Evolutionary conservation across 2,113 vertebrate species (phyloP).

Genomic region (Leucoraja erinaceus): DNA sequence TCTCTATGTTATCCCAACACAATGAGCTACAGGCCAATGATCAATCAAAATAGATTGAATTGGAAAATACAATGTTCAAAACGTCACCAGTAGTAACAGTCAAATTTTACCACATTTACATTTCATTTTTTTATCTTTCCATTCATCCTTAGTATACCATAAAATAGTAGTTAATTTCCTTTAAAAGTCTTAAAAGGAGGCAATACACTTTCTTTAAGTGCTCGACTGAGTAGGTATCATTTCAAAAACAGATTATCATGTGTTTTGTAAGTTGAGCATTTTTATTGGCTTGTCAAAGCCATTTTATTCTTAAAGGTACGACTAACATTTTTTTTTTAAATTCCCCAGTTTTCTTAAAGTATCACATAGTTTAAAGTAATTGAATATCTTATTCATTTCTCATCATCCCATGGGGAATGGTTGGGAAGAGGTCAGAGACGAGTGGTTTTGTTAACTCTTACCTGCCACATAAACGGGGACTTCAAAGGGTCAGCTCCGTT

Average conservation of each 20-base stretch:
- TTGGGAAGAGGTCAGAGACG: not conserved
- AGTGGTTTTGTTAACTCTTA: slow-evolving; percentile 25
- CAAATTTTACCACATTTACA: not conserved
- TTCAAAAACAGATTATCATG: slow-evolving; percentile 25
- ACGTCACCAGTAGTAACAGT: not conserved
- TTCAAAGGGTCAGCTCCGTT: not conserved
- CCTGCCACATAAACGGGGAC: not conserved
- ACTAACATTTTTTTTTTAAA: not conserved
- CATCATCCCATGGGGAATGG: not conserved
- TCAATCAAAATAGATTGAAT: not conserved
- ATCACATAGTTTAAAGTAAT: slow-evolving; percentile 13
- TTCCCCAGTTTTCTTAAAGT: slow-evolving; percentile 6
- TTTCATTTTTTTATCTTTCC: not conserved
- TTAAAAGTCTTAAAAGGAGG: slow-evolving; percentile 2
- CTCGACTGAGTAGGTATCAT: not conserved
- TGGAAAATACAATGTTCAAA: not conserved
- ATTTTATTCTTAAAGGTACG: slow-evolving; percentile 20
- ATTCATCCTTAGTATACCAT: not conserved
- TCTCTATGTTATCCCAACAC: not conserved
- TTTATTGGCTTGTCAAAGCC: slow-evolving; percentile 2
- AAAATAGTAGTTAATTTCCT: slow-evolving; percentile 21
- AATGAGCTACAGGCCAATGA: not conserved
- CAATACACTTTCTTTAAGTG: slow-evolving; percentile 17
- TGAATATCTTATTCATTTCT: slow-evolving; percentile 19
- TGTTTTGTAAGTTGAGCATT: slow-evolving; percentile 18